Evolutionary conservation across 2,113 vertebrate genomes (phyloP), one percentile per base, ranked within the genome.

Genomic region (Pyxicephalus adspersus): DNA sequence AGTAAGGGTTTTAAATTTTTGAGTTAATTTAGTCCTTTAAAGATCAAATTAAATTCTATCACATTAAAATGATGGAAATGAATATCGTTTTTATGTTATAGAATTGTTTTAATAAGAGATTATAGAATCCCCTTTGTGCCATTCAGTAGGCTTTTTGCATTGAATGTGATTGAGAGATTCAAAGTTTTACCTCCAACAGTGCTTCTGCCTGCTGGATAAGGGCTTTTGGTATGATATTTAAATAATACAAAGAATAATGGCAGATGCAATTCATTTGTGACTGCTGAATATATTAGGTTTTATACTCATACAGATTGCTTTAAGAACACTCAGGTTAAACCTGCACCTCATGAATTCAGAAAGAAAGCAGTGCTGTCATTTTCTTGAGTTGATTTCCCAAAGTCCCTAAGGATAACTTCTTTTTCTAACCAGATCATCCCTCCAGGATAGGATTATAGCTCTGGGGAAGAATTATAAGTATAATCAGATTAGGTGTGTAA

Each of bases 401-500:
- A 29, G 25, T 68, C 64, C 31, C 26, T 23, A 58, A 31, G 28
- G 22, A 57, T 17, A 54, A 68, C 52, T 31, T 22, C 51, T 72
- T 54, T 58, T 28, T 74, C 52, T 68, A 79, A 68, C 76, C 54
- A 66, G 64, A 79, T 68, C 28, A n/a, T 57, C 76, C 58, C 64
- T 79, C 52, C 22, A 38, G 29, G 64, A 68, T 65, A 45, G 31
- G 54, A 68, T 79, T 68, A 58, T 22, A 58, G 29, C 76, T 68
- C 54, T 45, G 6, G 64, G 76, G 76, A 58, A 45, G 76, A 58
- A 68, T 79, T 57, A 58, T 57, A 58, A 34, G 58, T 79, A 26
- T 68, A 79, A 67, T 79, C 28, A 67, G 64, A 78, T 78, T 34
- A 67, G 51, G 31, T 57, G 45, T 77, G 75, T 65, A 52, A 65